Evolutionary conservation across 2,113 vertebrate genomes (phyloP).

Genomic region (Elaphurus davidianus): DNA sequence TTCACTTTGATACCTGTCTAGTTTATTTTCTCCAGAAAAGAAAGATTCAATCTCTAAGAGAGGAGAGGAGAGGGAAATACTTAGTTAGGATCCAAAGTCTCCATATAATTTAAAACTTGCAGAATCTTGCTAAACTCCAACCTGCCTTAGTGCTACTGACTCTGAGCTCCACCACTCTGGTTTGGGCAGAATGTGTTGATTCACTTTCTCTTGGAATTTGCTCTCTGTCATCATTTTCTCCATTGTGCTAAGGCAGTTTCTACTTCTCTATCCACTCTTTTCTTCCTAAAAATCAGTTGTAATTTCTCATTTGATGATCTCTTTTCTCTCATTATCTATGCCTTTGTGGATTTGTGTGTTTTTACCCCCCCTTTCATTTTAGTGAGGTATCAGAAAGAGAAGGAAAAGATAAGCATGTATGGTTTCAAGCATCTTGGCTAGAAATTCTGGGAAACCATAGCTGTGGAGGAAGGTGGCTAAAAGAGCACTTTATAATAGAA

Average conservation of each 20-base stretch:
- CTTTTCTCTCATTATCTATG: background rate
- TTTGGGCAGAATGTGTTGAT: background rate
- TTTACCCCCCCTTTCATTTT: background rate
- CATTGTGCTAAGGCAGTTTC: background rate
- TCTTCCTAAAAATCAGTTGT: background rate
- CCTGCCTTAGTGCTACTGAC: background rate
- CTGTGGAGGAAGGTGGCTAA: background rate
- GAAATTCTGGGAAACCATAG: background rate
- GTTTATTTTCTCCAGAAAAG: constrained; percentile 11
- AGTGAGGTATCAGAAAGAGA: background rate
- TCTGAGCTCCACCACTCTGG: background rate
- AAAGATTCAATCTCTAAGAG: background rate
- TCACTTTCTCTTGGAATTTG: background rate
- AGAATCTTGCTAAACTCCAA: background rate
- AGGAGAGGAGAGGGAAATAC: background rate
- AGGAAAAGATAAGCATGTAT: background rate
- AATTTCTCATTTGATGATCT: background rate
- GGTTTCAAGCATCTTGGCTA: background rate
- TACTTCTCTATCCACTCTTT: background rate
- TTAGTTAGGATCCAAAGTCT: background rate
- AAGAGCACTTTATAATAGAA: background rate
- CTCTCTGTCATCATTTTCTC: background rate
- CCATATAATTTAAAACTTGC: background rate
- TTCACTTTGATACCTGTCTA: background rate
- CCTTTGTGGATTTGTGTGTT: background rate